These are phyloP conservation scores for Drosophila kuntzei DNA, from an alignment of 2,888 invertebrate genomes.

Conservation along the genomic window DNA sequence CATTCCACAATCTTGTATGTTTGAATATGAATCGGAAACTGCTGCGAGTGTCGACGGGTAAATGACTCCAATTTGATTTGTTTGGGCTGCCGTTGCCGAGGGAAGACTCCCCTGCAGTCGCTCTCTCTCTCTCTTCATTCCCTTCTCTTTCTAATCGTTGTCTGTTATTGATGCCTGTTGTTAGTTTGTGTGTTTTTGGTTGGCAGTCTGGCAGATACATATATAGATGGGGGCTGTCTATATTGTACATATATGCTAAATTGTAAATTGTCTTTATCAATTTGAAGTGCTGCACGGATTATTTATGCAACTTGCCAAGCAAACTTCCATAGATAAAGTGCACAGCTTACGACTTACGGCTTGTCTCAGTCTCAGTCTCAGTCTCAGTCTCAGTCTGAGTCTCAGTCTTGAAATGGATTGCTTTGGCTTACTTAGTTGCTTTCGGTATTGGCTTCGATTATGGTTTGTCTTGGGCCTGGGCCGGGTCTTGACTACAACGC, in stretches of 20 bases:
- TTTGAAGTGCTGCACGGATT: slow-evolving; percentile 78
- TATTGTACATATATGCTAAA: slow-evolving; percentile 54
- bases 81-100: slow-evolving; percentile 54
- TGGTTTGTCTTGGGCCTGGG: slow-evolving; percentile 22
- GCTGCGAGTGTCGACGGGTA: slow-evolving; percentile 69
- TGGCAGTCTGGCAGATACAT: slow-evolving; percentile 32
- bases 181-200: slow-evolving; percentile 27
- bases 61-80: slow-evolving; percentile 81
- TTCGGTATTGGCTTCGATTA: slow-evolving; percentile 18
- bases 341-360: slow-evolving; percentile 38
- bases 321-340: slow-evolving; percentile 77
- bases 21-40: slow-evolving; percentile 14
- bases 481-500: slow-evolving; percentile 22
- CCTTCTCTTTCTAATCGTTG: slow-evolving; percentile 43
- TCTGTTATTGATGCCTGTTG: slow-evolving; percentile 53
- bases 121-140: not conserved
- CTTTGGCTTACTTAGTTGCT: slow-evolving; percentile 42
- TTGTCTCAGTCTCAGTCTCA: slow-evolving; percentile 20
- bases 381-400: slow-evolving; percentile 13
- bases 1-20: slow-evolving; percentile 4
- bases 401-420: slow-evolving; percentile 25
- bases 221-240: slow-evolving; percentile 3
- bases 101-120: not conserved
- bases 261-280: slow-evolving; percentile 81
- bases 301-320: slow-evolving; percentile 77